phyloP scores from a whole-genome alignment of 2,888 invertebrate species.

The Masnerella sp. region DNA sequence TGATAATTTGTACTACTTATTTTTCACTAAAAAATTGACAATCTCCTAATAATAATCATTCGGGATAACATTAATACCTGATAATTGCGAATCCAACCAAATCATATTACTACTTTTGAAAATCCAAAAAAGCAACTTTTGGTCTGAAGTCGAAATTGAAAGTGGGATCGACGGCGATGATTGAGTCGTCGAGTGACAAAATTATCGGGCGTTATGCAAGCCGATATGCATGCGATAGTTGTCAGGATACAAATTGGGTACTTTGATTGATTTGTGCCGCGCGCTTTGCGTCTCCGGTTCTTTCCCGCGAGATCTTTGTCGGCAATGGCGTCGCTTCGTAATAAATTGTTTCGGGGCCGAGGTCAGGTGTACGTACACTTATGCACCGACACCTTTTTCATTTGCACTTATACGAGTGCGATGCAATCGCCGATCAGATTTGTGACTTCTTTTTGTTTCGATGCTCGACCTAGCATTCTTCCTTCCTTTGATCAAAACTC shows the following conservation, averaged over 20 bases:
- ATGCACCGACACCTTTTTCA: slow-evolving; percentile 47
- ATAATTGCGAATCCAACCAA: no score
- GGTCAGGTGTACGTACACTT: slow-evolving; percentile 62
- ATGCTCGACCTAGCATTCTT: slow-evolving; percentile 34
- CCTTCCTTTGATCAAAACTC: slow-evolving; percentile 31
- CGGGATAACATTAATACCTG: no score
- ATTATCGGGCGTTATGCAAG: slow-evolving; percentile 43
- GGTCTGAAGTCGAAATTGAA: no score
- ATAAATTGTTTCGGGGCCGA: slow-evolving; percentile 71
- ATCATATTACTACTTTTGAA: no score
- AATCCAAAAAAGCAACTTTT: no score
- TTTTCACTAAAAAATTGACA: no score
- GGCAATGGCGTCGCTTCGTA: slow-evolving; percentile 51
- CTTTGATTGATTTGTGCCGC: slow-evolving; percentile 46
- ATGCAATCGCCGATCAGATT: slow-evolving; percentile 44
- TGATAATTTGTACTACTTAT: no score
- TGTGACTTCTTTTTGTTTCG: slow-evolving; percentile 22
- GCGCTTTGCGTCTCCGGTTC: slow-evolving; percentile 38
- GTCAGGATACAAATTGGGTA: slow-evolving; percentile 47
- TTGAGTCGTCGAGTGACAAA: slow-evolving; percentile 54
- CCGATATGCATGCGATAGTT: slow-evolving; percentile 33
- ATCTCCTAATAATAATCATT: no score
- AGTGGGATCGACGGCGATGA: slow-evolving; percentile 13
- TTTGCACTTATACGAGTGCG: slow-evolving; percentile 38
- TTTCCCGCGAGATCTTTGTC: slow-evolving; percentile 45